These are phyloP conservation scores for Drosophila ironensis DNA, from an alignment of 1,140 invertebrate genomes.

Conservation along the genomic window DNA sequence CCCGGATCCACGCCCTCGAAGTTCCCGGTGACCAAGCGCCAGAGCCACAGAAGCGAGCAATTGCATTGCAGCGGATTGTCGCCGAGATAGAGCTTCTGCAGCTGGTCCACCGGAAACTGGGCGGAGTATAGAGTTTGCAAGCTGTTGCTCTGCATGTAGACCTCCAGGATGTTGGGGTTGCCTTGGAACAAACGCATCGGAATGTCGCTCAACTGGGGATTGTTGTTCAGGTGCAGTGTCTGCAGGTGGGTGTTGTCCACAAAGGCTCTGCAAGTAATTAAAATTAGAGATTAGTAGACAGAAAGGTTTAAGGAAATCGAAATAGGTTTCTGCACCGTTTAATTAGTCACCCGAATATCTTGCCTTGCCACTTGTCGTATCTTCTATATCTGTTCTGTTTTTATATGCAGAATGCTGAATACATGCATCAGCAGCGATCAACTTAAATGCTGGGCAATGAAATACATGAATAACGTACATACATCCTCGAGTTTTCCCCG, in stretches of 20 bases:
- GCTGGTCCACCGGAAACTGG: slow-evolving; percentile 89
- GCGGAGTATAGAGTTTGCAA: slow-evolving; percentile 88
- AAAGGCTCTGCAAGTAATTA: slow-evolving; percentile 85
- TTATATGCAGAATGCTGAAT: slow-evolving; percentile 70
- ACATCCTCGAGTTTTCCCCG: slow-evolving; percentile 10
- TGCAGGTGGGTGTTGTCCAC: slow-evolving; percentile 92
- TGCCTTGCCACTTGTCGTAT: slow-evolving; percentile 1
- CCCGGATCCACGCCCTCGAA: slow-evolving; percentile 57
- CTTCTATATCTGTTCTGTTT: slow-evolving; percentile 45
- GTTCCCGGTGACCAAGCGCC: slow-evolving; percentile 85
- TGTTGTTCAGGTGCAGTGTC: slow-evolving; percentile 89
- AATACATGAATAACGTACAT: slow-evolving; percentile 59
- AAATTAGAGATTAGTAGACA: too few relatives aligned
- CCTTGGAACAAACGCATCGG: slow-evolving; percentile 89
- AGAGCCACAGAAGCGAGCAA: slow-evolving; percentile 93
- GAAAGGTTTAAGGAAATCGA: too few relatives aligned
- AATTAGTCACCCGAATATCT: slow-evolving; percentile 16
- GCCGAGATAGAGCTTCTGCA: slow-evolving; percentile 87
- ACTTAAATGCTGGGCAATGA: slow-evolving; percentile 73
- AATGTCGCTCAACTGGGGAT: slow-evolving; percentile 86
- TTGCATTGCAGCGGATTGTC: slow-evolving; percentile 94
- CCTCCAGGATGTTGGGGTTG: slow-evolving; percentile 87
- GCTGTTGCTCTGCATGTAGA: slow-evolving; percentile 88
- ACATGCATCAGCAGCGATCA: slow-evolving; percentile 59
- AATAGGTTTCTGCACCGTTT: too few relatives aligned